Percentiles rank a stretch among this genome's conserved stretches.
These are phyloP conservation scores for Clupea harengus DNA, from an alignment of 2,113 vertebrate genomes.

Conservation along the genomic window DNA sequence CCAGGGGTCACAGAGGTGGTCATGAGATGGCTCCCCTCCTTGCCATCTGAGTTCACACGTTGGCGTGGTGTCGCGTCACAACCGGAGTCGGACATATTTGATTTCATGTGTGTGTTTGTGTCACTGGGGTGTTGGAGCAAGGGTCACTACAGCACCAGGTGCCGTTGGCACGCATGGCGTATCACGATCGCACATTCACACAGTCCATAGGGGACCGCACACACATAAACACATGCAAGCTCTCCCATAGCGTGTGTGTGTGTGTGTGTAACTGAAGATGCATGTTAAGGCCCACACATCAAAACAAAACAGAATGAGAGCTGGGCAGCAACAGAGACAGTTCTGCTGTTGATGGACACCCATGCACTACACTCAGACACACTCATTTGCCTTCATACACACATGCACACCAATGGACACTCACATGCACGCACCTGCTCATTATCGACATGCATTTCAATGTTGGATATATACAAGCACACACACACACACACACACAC, in stretches of 20 bases:
- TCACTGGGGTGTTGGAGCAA: neutral
- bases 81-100: slow-evolving; percentile 14
- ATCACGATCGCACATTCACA: neutral
- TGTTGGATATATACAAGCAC: neutral
- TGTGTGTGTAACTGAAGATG: slow-evolving; percentile 24
- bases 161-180: neutral
- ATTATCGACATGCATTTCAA: neutral
- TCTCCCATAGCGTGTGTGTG: neutral
- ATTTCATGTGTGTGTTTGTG: slow-evolving; percentile 10
- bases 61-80: neutral
- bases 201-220: neutral
- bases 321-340: slow-evolving; percentile 23
- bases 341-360: slow-evolving; percentile 16
- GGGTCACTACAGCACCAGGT: neutral
- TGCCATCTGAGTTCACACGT: neutral
- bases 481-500: neutral
- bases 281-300: slow-evolving; percentile 24
- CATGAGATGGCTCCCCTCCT: neutral
- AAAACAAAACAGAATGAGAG: slow-evolving; percentile 40
- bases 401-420: neutral
- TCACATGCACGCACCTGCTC: neutral
- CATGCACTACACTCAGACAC: neutral
- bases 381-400: neutral
- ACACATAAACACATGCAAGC: slow-evolving; percentile 6
- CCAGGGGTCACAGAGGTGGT: neutral